Evolutionary conservation across 2,113 vertebrate genomes (phyloP).

Genomic region (Xenopus tropicalis): UCB_Xtro_10.0 CM004443.2:24746001-24746500

Average conservation of each 20-base stretch:
- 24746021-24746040: too few species aligned
- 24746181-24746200: slow-evolving; percentile 16
- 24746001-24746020: too few species aligned
- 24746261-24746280: slow-evolving; percentile 26
- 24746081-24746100: too few species aligned
- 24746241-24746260: slow-evolving; percentile 26
- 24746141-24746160: slow-evolving; percentile 2
- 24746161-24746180: not conserved
- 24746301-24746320: slow-evolving; percentile 20
- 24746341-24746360: slow-evolving; percentile 34
- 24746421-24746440: slow-evolving; percentile 16
- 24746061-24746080: too few species aligned
- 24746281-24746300: slow-evolving; percentile 10
- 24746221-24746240: slow-evolving; percentile 8
- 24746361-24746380: slow-evolving; percentile 28
- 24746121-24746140: too few species aligned
- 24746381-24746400: slow-evolving; percentile 31
- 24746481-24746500: too few species aligned
- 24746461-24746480: too few species aligned
- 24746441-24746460: slow-evolving; percentile 7
- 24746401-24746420: slow-evolving; percentile 19
- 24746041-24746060: too few species aligned
- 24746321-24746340: slow-evolving; percentile 37
- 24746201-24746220: not conserved
- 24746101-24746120: too few species aligned